Percentiles rank a stretch among this genome's conserved stretches.
phyloP scores from a whole-genome alignment of 1,140 invertebrate species.

The Drosophila guanche region DNA sequence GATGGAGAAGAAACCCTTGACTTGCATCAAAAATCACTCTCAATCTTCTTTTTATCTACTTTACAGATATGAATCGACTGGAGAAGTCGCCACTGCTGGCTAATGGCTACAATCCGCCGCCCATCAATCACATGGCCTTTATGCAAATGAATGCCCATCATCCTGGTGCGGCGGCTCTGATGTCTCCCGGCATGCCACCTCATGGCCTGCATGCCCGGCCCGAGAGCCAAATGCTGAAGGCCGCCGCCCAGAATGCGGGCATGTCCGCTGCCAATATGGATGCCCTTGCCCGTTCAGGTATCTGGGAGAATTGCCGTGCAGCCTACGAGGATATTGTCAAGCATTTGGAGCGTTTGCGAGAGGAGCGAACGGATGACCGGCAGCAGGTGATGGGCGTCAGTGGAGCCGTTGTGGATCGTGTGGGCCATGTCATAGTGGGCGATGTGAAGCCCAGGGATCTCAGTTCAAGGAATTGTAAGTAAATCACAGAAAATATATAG shows the following conservation, averaged over 20 bases:
- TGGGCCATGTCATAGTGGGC: slow-evolving; percentile 81
- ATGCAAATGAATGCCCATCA: slow-evolving; percentile 91
- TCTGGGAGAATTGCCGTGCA: slow-evolving; percentile 96
- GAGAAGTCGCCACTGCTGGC: slow-evolving; percentile 95
- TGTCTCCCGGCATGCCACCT: slow-evolving; percentile 94
- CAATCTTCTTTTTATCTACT: slow-evolving; percentile 70
- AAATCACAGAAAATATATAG: neutral
- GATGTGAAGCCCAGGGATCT: slow-evolving; percentile 92
- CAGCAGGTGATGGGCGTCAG: slow-evolving; percentile 85
- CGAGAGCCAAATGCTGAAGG: slow-evolving; percentile 90
- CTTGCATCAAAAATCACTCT: slow-evolving; percentile 15
- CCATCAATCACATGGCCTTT: slow-evolving; percentile 95
- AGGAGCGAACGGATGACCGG: slow-evolving; percentile 89
- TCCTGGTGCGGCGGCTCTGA: slow-evolving; percentile 88
- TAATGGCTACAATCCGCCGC: slow-evolving; percentile 97
- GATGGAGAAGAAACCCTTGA: neutral
- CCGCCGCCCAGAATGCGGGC: slow-evolving; percentile 87
- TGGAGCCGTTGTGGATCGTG: slow-evolving; percentile 83
- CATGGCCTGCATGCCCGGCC: slow-evolving; percentile 89
- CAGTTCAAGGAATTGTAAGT: slow-evolving; percentile 93
- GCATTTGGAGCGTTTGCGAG: slow-evolving; percentile 95
- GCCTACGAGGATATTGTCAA: slow-evolving; percentile 97
- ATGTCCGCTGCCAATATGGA: slow-evolving; percentile 90
- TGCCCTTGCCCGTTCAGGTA: slow-evolving; percentile 93
- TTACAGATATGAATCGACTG: slow-evolving; percentile 90